Evolutionary conservation across 2,888 invertebrate species (phyloP).

Genomic region (Pasiphila rectangulata): DNA sequence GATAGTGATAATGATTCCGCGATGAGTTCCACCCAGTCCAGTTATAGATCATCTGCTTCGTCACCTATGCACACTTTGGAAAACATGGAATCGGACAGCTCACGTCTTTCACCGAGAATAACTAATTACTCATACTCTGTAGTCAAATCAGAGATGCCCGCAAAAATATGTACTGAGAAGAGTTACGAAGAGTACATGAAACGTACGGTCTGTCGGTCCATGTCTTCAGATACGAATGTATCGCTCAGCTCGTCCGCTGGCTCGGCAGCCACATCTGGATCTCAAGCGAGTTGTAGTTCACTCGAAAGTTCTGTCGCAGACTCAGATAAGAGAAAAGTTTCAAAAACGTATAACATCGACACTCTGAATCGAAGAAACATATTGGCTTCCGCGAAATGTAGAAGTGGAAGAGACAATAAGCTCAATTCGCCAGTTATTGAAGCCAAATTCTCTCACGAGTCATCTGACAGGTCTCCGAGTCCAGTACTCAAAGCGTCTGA

Average conservation of each 20-base stretch:
- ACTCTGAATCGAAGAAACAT: slow-evolving; percentile 93
- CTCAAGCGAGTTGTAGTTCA: slow-evolving; percentile 85
- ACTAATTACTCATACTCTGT: slow-evolving; percentile 67
- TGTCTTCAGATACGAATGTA: slow-evolving; percentile 87
- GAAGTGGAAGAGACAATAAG: slow-evolving; percentile 89
- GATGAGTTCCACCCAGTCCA: slow-evolving; percentile 91
- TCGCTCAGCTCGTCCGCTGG: slow-evolving; percentile 85
- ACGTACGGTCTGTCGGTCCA: slow-evolving; percentile 83
- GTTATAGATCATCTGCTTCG: slow-evolving; percentile 86
- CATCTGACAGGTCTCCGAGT: slow-evolving; percentile 73
- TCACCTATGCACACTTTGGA: slow-evolving; percentile 87
- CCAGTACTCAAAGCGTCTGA: slow-evolving; percentile 73
- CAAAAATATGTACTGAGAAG: slow-evolving; percentile 58
- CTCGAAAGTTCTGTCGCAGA: slow-evolving; percentile 83
- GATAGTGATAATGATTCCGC: slow-evolving; percentile 94
- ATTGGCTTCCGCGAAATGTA: slow-evolving; percentile 90
- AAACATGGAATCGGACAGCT: slow-evolving; percentile 78
- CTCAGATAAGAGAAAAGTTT: slow-evolving; percentile 83
- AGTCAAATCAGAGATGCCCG: slow-evolving; percentile 67
- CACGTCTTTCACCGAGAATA: slow-evolving; percentile 74
- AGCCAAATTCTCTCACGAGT: slow-evolving; percentile 85
- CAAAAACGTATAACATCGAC: slow-evolving; percentile 90
- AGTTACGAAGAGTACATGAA: slow-evolving; percentile 72
- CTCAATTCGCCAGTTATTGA: slow-evolving; percentile 86
- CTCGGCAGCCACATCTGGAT: slow-evolving; percentile 87